Evolutionary conservation across 92 coral and sea anemone genomes (phyloP), one percentile per base, ranked within the genome.

Genomic region (Epizoanthus scotinus): DNA sequence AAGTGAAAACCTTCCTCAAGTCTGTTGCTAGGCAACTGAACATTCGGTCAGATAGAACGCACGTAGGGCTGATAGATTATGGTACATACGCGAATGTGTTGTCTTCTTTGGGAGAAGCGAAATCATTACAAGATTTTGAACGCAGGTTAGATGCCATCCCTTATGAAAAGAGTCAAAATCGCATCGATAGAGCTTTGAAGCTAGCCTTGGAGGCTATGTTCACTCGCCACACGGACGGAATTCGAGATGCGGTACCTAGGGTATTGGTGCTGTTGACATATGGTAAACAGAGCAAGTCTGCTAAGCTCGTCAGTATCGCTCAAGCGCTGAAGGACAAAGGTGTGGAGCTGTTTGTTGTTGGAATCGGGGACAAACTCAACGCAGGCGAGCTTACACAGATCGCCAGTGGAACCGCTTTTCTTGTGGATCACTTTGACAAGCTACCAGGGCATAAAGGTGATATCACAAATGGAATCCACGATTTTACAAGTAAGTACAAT

Each of bases 211-310:
- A n/a, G 19, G 29, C 8, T 59, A 13, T 73, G 66, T 29, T 73
- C 56, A 14, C 31, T 26, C 65, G 14, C 36, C 57, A n/a, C 7
- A 18, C 8, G 19, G 27, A 17, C 21, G 65, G 79, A 20, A 63
- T 63, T 29, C 79, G 79, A 5, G 64, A 73, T n/a, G 79, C 66
- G 8, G 79, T 73, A 14, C 79, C 79, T 14, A 73, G 58, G 42
- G 27, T 54, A 2, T 31, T 73, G 40, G 66, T 73, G 24, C 79
- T 73, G 57, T 56, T 73, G 19, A 73, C 79, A 7, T 73, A 55
- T 73, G 79, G 34, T 5, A 73, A 73, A 21, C 79, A 73, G 29
- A 73, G 65, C 5, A 24, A 44, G 15, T 22, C 29, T 52, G 28
- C 14, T 71, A 62, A 56, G 5, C 79, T 73, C 21, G 34, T 24